These are phyloP conservation scores for Heliconius hewitsoni DNA, from an alignment of 1,140 invertebrate species.

Conservation along the genomic window DNA sequence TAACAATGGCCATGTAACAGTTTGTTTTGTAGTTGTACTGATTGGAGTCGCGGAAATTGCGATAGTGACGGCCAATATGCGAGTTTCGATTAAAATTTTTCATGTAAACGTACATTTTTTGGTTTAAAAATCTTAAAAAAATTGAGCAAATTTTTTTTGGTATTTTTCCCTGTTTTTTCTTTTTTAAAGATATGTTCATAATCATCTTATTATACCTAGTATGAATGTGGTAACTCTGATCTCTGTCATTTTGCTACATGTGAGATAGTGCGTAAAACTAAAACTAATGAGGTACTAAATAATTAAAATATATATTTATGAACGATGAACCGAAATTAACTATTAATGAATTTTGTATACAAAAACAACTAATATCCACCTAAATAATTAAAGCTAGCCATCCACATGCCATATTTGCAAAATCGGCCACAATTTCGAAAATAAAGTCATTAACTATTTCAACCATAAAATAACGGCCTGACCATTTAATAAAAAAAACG, in stretches of 20 bases:
- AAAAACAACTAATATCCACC: neutral
- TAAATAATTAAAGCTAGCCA: neutral
- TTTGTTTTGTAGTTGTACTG: constrained; percentile 50
- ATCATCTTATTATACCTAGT: no score
- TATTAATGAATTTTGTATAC: no score
- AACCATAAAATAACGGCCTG: constrained; percentile 61
- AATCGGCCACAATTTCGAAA: constrained; percentile 12
- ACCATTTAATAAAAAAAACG: constrained; percentile 62
- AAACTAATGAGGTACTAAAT: neutral
- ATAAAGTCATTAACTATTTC: constrained; percentile 72
- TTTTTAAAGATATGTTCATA: no score
- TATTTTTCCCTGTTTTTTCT: no score
- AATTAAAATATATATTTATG: no score
- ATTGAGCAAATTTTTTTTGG: neutral
- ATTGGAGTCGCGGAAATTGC: constrained; percentile 51
- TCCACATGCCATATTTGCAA: neutral
- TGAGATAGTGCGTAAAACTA: neutral
- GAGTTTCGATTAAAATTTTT: neutral
- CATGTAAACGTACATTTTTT: neutral
- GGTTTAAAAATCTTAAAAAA: neutral
- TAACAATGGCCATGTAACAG: constrained; percentile 42
- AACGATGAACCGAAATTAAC: no score
- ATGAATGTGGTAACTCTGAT: no score
- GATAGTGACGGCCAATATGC: constrained; percentile 56
- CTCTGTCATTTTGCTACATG: neutral